Conservation (phyloP, 1,140 invertebrate species). For the Pseudomyrmex pallidus region DNA sequence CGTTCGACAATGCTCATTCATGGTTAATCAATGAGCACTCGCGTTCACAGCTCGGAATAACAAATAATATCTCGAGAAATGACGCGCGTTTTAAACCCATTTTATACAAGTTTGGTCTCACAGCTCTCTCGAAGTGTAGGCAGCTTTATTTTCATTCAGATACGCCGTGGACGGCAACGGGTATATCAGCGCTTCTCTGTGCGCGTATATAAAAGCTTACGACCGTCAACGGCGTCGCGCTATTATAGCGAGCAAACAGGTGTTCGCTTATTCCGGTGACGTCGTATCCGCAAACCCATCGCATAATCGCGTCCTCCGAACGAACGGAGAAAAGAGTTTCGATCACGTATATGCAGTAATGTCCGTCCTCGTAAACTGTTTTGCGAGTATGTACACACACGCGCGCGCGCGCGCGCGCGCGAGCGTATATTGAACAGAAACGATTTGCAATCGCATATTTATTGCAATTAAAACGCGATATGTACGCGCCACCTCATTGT, state of each 20-base stretch:
- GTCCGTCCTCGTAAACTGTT: slow-evolving; percentile 2
- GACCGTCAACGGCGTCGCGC: slow-evolving; percentile 12
- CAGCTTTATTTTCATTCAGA: slow-evolving; percentile 51
- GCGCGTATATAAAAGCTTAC: slow-evolving; percentile 24
- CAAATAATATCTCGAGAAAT: slow-evolving; percentile 30
- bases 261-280: slow-evolving; percentile 52
- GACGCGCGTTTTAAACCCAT: neutral
- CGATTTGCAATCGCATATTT: neutral
- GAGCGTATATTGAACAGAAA: neutral
- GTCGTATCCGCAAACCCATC: slow-evolving; percentile 45
- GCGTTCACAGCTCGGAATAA: slow-evolving; percentile 18
- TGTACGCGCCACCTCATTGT: too few species aligned
- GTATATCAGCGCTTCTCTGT: slow-evolving; percentile 20
- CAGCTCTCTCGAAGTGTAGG: neutral
- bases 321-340: neutral
- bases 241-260: slow-evolving; percentile 55
- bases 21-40: slow-evolving; percentile 40
- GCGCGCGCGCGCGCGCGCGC: too few species aligned
- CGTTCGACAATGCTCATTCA: slow-evolving; percentile 15
- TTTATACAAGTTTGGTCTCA: slow-evolving; percentile 32
- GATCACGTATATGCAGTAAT: slow-evolving; percentile 20
- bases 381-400: neutral
- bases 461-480: neutral
- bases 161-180: neutral
- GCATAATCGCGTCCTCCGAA: slow-evolving; percentile 29